phyloP scores from a whole-genome alignment of 2,797 vertebrate species.

The Pristis pectinata region DNA sequence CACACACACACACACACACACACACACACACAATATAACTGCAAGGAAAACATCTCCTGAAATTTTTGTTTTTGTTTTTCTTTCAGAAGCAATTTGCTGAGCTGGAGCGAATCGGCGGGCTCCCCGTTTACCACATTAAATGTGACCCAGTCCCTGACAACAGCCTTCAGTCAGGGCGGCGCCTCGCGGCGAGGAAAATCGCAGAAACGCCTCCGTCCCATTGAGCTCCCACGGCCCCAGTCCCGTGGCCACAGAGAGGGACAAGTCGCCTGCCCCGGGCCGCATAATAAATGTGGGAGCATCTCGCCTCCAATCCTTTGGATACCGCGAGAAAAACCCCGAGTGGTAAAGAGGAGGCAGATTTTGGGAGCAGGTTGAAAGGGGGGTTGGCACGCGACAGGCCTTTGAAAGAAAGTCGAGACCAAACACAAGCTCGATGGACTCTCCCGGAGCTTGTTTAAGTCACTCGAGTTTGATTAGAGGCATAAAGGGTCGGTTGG shows the following conservation, averaged over 20 bases:
- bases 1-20: no score
- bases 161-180: slow-evolving; percentile 49
- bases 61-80: not conserved
- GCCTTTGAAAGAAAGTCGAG: not conserved
- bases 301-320: not conserved
- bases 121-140: not conserved
- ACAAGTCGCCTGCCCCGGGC: not conserved
- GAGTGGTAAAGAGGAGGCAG: not conserved
- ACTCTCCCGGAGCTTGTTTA: slow-evolving; percentile 55
- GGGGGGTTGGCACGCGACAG: slow-evolving; percentile 17
- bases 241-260: not conserved
- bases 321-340: not conserved
- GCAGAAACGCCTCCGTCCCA: slow-evolving; percentile 51
- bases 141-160: not conserved
- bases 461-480: slow-evolving; percentile 46
- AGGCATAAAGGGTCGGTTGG: slow-evolving; percentile 43
- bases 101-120: not conserved
- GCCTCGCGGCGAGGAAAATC: slow-evolving; percentile 62
- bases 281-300: not conserved
- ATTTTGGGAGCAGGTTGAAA: not conserved
- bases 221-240: not conserved
- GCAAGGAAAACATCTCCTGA: no score
- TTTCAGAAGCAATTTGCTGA: not conserved
- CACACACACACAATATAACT: no score
- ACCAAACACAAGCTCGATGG: slow-evolving; percentile 46